Conservation (phyloP, 2,888 invertebrate genomes). For the Mycalesis mineus region DNA sequence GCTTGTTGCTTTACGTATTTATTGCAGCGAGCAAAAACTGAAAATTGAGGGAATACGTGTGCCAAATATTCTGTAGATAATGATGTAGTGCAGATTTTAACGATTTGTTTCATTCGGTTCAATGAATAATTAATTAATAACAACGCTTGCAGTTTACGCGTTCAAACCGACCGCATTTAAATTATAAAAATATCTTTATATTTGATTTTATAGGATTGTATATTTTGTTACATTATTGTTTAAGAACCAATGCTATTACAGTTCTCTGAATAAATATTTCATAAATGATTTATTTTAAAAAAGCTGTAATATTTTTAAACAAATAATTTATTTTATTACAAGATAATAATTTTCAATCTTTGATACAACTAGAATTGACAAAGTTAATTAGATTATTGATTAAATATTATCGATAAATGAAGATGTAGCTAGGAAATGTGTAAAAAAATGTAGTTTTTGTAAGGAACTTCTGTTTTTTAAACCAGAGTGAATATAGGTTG, state of each 20-base stretch:
- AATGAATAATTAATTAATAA: neutral
- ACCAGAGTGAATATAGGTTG: constrained; percentile 3
- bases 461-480: constrained; percentile 4
- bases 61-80: constrained; percentile 73
- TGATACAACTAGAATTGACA: neutral
- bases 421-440: constrained; percentile 13
- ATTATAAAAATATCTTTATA: neutral
- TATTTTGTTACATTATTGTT: neutral
- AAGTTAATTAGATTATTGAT: constrained; percentile 1
- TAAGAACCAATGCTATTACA: neutral
- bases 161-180: constrained; percentile 17
- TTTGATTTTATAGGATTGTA: neutral
- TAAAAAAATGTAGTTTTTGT: constrained; percentile 16
- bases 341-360: neutral
- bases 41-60: constrained; percentile 42
- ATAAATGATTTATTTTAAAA: neutral
- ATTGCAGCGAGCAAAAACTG: neutral
- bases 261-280: neutral
- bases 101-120: constrained; percentile 4
- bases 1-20: constrained; percentile 19
- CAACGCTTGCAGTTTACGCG: constrained; percentile 3
- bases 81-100: constrained; percentile 41
- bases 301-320: too few species aligned
- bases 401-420: neutral
- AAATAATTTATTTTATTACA: too few species aligned